Conservation (phyloP, 2,888 invertebrate species). For the Ethmia dodecea region DNA sequence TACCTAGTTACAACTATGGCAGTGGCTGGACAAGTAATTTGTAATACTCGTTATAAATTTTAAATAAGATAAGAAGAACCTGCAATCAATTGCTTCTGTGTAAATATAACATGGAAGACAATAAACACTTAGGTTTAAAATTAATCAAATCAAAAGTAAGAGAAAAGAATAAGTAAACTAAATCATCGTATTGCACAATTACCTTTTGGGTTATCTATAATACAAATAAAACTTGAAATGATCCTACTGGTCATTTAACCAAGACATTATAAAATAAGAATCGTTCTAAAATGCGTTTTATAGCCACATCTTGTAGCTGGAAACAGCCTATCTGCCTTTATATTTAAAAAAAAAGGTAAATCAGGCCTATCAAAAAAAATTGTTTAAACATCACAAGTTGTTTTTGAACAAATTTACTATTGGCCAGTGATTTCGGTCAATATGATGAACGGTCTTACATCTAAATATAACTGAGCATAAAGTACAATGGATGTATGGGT, state of each 20-base stretch:
- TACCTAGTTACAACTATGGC: constrained; percentile 54
- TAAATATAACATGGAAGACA: constrained; percentile 24
- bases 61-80: constrained; percentile 9
- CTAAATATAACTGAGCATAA: constrained; percentile 73
- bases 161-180: constrained; percentile 8
- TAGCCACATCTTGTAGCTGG: too few species aligned
- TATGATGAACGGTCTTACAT: constrained; percentile 29
- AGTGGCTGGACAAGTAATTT: constrained; percentile 43
- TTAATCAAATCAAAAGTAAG: constrained; percentile 23
- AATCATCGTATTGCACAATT: constrained; percentile 24
- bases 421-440: constrained; percentile 1
- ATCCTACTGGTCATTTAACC: too few species aligned
- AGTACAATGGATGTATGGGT: constrained; percentile 53
- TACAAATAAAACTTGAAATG: too few species aligned
- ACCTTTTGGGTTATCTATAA: too few species aligned
- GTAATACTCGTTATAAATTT: constrained; percentile 10
- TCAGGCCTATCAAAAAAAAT: too few species aligned
- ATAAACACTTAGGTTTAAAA: constrained; percentile 20
- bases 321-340: too few species aligned
- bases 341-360: too few species aligned
- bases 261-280: too few species aligned
- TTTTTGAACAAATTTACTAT: constrained; percentile 13
- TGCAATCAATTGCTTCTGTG: neutral
- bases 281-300: too few species aligned
- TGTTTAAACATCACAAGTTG: too few species aligned